These are phyloP conservation scores for Cantharis nigra DNA, from an alignment of 2,888 invertebrate genomes.

Conservation along the genomic window DNA sequence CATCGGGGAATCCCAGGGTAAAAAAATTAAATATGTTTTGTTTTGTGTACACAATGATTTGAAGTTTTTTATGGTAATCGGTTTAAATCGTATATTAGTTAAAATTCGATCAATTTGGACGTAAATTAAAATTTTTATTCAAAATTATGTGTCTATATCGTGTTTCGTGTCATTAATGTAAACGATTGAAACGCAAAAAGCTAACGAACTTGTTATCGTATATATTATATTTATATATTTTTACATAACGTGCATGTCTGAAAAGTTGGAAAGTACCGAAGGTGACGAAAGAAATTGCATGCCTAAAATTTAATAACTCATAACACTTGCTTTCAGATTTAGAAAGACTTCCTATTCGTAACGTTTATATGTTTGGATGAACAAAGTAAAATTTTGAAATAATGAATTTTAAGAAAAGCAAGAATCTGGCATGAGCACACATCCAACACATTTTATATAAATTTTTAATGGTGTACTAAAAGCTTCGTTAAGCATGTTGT, in stretches of 20 bases:
- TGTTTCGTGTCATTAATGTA: slow-evolving; percentile 1
- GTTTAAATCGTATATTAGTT: neutral
- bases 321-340: slow-evolving; percentile 7
- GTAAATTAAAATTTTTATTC: neutral
- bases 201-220: neutral
- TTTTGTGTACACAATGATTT: too few species aligned
- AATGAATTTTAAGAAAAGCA: neutral
- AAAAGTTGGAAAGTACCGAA: neutral
- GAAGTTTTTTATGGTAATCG: neutral
- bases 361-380: neutral
- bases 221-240: neutral
- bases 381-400: neutral
- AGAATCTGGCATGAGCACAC: neutral
- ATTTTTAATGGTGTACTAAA: neutral
- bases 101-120: neutral
- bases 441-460: neutral
- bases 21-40: too few species aligned
- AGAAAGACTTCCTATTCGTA: neutral
- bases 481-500: neutral
- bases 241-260: neutral
- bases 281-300: slow-evolving; percentile 24
- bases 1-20: neutral
- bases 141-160: neutral
- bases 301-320: slow-evolving; percentile 13
- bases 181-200: neutral